Conservation (phyloP, 2,113 vertebrate species). For the Coryphaenoides rupestris region DNA sequence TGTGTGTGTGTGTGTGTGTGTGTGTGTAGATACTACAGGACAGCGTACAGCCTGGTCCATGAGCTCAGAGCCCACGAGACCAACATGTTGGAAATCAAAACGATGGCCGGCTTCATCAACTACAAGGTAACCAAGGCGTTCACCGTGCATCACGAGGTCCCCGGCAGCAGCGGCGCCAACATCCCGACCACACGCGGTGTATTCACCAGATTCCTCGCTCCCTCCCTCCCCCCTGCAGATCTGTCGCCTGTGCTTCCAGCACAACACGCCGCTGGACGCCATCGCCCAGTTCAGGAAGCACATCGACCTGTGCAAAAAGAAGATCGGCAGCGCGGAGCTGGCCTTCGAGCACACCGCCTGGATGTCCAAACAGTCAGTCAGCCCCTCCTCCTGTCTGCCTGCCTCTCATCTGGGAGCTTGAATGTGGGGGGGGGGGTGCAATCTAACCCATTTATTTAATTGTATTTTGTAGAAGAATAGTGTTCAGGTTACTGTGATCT, state of each 20-base stretch:
- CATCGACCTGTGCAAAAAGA: slow-evolving; percentile 96
- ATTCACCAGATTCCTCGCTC: not conserved
- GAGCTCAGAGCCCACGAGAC: slow-evolving; percentile 95
- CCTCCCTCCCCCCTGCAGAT: slow-evolving; percentile 71
- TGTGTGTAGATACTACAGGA: slow-evolving; percentile 85
- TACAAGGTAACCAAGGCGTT: slow-evolving; percentile 84
- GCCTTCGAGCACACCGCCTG: slow-evolving; percentile 94
- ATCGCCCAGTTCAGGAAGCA: slow-evolving; percentile 98
- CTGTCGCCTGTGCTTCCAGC: slow-evolving; percentile 96
- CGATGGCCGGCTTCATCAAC: slow-evolving; percentile 97
- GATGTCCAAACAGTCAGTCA: slow-evolving; percentile 97
- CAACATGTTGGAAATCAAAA: slow-evolving; percentile 98
- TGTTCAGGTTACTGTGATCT: too few relatives aligned
- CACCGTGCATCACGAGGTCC: too few relatives aligned
- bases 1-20: not conserved
- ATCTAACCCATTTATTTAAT: too few relatives aligned
- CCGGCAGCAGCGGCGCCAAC: not conserved
- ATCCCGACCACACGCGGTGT: not conserved
- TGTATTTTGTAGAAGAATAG: too few relatives aligned
- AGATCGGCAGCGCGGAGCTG: slow-evolving; percentile 93
- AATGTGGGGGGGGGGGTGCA: too few relatives aligned
- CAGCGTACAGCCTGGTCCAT: slow-evolving; percentile 91
- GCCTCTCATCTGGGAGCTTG: not conserved
- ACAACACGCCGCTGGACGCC: slow-evolving; percentile 94
- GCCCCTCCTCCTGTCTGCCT: not conserved